Base-by-base conservation (phyloP, 1,140 invertebrate species). In the Himalopsyche phryganea region DNA sequence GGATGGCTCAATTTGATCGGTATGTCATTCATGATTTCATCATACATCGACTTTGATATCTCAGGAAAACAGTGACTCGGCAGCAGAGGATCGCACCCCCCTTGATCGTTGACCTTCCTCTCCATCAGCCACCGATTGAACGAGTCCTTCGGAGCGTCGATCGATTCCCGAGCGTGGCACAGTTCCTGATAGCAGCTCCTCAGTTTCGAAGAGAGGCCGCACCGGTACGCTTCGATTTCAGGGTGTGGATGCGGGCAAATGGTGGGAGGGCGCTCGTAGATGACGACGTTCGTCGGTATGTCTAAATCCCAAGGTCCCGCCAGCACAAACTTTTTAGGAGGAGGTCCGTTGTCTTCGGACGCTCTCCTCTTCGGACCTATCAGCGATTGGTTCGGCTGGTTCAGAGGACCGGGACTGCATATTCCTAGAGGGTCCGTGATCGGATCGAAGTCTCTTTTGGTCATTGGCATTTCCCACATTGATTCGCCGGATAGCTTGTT, bases 21-120 rank as follows among this genome's bases (percentile, higher is more conserved):
- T 66, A 98, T 96, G 72, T 98, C 95, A 73, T 96, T 94, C 93
- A 98, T 97, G 20, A 98, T 96, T 80, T 98, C 96, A 51, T 91
- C 85, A 73, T 95, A 96, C 94, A 98, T 96, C 3, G 91, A 91
- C 70, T 88, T 83, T 1, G 94, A 96, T 60, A 98, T 88, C 75
- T 97, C 94, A 6, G 91, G 90, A 63, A 88, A 85, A 78, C 95
- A 98, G 70, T 88, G 87, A 68, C 90, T 93, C 0, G 95, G 94
- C 13, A 98, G 72, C 19, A 98, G 71, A 0, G 94, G 91, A 79
- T 98, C 96, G 50, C 83, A 86, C 1, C 89, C 90, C 49, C 79
- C 82, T 60, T 82, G 83, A 68, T 98, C 94, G 52, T 92, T 87
- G 0, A 96, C 88, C 78, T 97, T 96, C 13, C 94, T 80, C 72